A percentile compares a stretch with the other conserved stretches of the same genome.
Evolutionary conservation across 2,888 invertebrate species (phyloP).

Genomic region (Aelia acuminata): DNA sequence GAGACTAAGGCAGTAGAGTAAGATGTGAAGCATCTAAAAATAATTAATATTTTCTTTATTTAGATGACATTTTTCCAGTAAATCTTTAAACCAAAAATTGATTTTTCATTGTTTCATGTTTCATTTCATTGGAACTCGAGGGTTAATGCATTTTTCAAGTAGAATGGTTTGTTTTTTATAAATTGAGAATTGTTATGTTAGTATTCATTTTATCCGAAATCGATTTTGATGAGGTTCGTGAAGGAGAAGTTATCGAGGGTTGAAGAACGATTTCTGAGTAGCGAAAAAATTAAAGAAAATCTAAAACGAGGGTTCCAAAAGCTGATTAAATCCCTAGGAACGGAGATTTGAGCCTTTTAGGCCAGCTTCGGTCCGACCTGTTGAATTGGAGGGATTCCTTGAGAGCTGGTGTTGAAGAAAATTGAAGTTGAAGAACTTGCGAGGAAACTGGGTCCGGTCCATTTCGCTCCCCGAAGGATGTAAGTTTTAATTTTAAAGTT

Average conservation of each 20-base stretch:
- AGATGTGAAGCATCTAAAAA: too few species aligned
- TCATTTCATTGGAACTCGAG: too few species aligned
- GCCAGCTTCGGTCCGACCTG: not conserved
- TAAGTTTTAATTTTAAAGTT: not conserved
- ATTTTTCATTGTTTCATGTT: too few species aligned
- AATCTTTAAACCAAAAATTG: too few species aligned
- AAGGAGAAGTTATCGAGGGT: not conserved
- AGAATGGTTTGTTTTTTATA: too few species aligned
- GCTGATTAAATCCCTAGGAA: constrained; percentile 11
- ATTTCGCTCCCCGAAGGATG: not conserved
- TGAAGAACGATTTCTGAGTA: not conserved
- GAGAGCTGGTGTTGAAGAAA: not conserved
- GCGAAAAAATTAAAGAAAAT: not conserved
- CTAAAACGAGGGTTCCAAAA: not conserved
- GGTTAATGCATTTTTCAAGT: too few species aligned
- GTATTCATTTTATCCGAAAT: too few species aligned
- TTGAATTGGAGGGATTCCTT: not conserved
- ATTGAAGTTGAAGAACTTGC: not conserved
- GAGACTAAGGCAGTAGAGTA: too few species aligned
- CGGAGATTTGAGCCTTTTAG: not conserved
- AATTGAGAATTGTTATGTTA: too few species aligned
- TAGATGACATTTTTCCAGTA: too few species aligned
- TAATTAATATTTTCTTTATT: too few species aligned
- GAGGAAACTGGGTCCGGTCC: not conserved
- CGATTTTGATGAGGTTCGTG: too few species aligned